A percentile compares a stretch with the other conserved stretches of the same genome.
These are phyloP conservation scores for Trichoplusia ni DNA, from an alignment of 1,140 invertebrate genomes.

Conservation along the genomic window DNA sequence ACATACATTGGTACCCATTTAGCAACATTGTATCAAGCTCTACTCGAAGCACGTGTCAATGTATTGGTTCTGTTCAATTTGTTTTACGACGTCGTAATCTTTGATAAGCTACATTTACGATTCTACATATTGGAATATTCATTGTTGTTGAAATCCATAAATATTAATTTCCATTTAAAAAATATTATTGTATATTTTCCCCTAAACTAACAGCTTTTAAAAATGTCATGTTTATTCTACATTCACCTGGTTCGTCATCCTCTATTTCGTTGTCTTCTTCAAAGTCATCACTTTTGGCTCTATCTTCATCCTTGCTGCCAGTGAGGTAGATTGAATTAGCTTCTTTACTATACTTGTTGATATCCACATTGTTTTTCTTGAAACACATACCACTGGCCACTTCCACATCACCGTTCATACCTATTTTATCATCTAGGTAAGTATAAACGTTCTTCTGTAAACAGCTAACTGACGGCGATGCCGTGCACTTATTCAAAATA, in stretches of 20 bases:
- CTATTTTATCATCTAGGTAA: conserved; percentile 85
- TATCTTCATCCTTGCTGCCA: conserved; percentile 55
- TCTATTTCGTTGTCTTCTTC: conserved; percentile 70
- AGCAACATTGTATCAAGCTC: too few species aligned
- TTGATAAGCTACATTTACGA: too few species aligned
- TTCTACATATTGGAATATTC: too few species aligned
- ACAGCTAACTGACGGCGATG: conserved; percentile 85
- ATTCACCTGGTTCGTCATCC: conserved; percentile 72
- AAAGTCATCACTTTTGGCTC: conserved; percentile 64
- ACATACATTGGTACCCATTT: too few species aligned
- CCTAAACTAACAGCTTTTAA: background rate
- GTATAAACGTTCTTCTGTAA: conserved; percentile 89
- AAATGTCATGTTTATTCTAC: too few species aligned
- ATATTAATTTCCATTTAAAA: too few species aligned
- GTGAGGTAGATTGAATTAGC: conserved; percentile 70
- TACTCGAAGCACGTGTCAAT: too few species aligned
- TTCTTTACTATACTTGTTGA: conserved; percentile 79
- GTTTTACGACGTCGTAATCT: too few species aligned
- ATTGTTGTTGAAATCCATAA: too few species aligned
- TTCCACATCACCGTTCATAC: conserved; percentile 84
- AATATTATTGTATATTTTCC: too few species aligned
- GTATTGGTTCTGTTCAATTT: too few species aligned
- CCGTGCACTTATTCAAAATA: conserved; percentile 86
- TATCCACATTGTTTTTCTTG: conserved; percentile 85
- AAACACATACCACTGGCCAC: conserved; percentile 87